These are phyloP conservation scores for Coelopa frigida DNA, from an alignment of 1,140 invertebrate genomes.

Conservation along the genomic window DNA sequence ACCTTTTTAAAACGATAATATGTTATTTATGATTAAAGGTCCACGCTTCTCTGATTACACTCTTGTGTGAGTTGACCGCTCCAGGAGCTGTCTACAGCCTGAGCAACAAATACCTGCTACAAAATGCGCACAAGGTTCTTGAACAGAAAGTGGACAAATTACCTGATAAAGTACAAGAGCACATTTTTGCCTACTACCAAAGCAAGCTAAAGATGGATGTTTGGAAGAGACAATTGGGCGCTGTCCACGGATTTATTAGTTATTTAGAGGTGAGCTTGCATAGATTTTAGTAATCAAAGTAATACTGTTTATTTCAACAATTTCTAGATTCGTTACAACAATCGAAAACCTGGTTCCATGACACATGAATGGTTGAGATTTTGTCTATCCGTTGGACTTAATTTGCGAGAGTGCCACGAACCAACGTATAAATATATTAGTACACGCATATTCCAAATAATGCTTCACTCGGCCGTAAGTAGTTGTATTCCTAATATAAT, in stretches of 20 bases:
- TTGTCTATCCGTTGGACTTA: slow-evolving; percentile 13
- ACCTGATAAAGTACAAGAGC: not conserved
- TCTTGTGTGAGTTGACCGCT: slow-evolving; percentile 9
- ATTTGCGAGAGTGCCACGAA: slow-evolving; percentile 11
- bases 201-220: slow-evolving; percentile 4
- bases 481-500: too few relatives aligned
- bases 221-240: slow-evolving; percentile 14
- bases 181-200: slow-evolving; percentile 10
- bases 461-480: slow-evolving; percentile 9
- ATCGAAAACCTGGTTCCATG: not conserved
- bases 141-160: not conserved
- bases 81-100: slow-evolving; percentile 1
- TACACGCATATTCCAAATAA: slow-evolving; percentile 9
- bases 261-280: slow-evolving; percentile 8
- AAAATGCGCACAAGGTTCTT: slow-evolving; percentile 8
- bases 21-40: not conserved
- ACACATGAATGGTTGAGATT: slow-evolving; percentile 7
- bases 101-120: not conserved
- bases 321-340: not conserved
- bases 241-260: slow-evolving; percentile 10
- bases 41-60: not conserved
- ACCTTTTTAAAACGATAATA: too few relatives aligned
- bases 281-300: not conserved
- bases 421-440: slow-evolving; percentile 10
- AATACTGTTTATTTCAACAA: not conserved